phyloP scores from a whole-genome alignment of 2,113 vertebrate genomes.

The Saccopteryx bilineata region DNA sequence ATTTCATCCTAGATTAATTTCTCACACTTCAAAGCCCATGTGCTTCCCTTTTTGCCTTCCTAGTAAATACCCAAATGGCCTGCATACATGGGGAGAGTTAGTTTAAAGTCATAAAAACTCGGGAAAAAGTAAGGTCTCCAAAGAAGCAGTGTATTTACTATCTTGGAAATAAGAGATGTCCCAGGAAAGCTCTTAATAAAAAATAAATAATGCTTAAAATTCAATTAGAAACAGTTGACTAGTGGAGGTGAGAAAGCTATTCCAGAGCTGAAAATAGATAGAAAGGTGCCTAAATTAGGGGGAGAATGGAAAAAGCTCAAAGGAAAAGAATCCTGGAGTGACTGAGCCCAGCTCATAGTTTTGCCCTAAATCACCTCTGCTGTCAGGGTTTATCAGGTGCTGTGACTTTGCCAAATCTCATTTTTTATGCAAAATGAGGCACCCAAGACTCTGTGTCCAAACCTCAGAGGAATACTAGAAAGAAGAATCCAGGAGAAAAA shows the following conservation, averaged over 20 bases:
- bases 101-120: neutral
- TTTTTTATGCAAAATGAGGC: neutral
- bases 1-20: neutral
- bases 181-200: conserved; percentile 6
- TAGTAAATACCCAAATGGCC: conserved; percentile 7
- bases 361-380: neutral
- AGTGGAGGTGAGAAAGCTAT: neutral
- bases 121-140: conserved; percentile 34
- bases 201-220: neutral
- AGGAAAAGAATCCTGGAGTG: neutral
- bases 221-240: conserved; percentile 14
- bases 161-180: conserved; percentile 30
- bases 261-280: neutral
- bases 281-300: neutral
- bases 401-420: neutral
- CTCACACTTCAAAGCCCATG: neutral
- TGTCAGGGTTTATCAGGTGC: neutral
- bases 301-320: neutral
- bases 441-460: neutral
- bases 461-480: neutral
- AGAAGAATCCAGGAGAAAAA: neutral
- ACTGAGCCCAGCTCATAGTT: neutral
- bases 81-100: neutral
- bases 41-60: neutral
- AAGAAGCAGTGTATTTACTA: neutral